A percentile compares a stretch with the other conserved stretches of the same genome.
These are phyloP conservation scores for Sarcophaga peregrina DNA, from an alignment of 1,140 invertebrate species.

Conservation along the genomic window DNA sequence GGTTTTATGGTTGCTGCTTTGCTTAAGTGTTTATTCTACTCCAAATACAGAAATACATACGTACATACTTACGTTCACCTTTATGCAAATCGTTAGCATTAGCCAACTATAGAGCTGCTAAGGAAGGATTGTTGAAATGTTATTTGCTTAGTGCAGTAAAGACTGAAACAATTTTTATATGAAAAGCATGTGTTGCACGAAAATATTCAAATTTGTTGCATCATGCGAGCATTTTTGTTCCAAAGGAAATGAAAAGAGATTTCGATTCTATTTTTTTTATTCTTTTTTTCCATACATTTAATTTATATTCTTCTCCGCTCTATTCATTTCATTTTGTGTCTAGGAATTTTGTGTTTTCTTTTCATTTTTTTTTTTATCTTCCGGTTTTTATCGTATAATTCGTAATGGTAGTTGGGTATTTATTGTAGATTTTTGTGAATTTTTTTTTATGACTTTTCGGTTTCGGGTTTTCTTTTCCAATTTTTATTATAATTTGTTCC, in stretches of 20 bases:
- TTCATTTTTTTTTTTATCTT: too few species aligned
- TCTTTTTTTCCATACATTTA: not conserved
- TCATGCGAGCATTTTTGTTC: too few species aligned
- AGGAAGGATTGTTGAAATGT: not conserved
- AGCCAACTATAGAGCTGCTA: too few species aligned
- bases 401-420: too few species aligned
- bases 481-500: too few species aligned
- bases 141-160: not conserved
- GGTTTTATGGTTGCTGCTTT: not conserved
- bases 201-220: slow-evolving; percentile 17
- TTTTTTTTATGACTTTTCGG: too few species aligned
- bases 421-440: too few species aligned
- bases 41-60: not conserved
- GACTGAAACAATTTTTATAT: not conserved
- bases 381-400: too few species aligned
- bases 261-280: not conserved
- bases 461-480: too few species aligned
- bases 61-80: not conserved
- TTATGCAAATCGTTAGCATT: not conserved
- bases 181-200: not conserved
- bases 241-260: not conserved
- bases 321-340: not conserved
- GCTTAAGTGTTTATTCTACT: not conserved
- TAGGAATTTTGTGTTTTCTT: too few species aligned
- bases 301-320: not conserved